These are phyloP conservation scores for Nyctereutes procyonoides DNA, from an alignment of 2,113 vertebrate genomes.

Conservation along the genomic window DNA sequence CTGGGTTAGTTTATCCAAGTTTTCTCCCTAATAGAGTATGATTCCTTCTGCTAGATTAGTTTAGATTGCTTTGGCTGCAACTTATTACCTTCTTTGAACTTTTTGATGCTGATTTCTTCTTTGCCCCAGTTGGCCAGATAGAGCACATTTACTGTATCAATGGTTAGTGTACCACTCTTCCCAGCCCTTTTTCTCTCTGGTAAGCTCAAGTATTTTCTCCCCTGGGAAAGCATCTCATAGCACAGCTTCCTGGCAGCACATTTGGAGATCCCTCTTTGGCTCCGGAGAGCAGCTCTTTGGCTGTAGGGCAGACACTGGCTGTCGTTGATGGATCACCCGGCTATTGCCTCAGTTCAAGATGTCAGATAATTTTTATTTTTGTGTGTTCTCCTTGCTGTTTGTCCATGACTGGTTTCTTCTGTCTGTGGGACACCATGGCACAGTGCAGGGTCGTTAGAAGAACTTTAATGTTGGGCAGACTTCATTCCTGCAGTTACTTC, in stretches of 20 bases:
- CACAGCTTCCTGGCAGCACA: not conserved
- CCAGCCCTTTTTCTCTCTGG: fast-evolving
- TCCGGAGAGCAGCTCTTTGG: not conserved
- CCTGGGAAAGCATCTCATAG: too few species aligned
- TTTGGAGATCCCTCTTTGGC: not conserved
- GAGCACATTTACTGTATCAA: fast-evolving
- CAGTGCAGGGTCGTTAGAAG: not conserved
- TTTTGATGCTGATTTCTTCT: not conserved
- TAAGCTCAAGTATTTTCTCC: not conserved
- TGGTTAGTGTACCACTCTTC: not conserved
- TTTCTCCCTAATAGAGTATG: not conserved
- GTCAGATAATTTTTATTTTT: not conserved
- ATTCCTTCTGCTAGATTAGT: not conserved
- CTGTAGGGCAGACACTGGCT: not conserved
- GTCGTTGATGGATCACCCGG: not conserved
- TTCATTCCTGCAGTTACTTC: not conserved
- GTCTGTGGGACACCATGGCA: not conserved
- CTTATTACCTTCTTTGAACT: not conserved
- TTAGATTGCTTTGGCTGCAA: not conserved
- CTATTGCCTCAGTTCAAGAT: not conserved
- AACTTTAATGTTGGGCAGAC: not conserved
- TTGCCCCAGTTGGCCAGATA: not conserved
- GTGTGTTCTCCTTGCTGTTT: not conserved
- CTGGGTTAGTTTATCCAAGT: not conserved
- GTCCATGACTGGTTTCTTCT: not conserved